Percentiles rank a stretch among this genome's conserved stretches.
Conservation (phyloP, 2,888 invertebrate genomes). For the Alitta virens region DNA sequence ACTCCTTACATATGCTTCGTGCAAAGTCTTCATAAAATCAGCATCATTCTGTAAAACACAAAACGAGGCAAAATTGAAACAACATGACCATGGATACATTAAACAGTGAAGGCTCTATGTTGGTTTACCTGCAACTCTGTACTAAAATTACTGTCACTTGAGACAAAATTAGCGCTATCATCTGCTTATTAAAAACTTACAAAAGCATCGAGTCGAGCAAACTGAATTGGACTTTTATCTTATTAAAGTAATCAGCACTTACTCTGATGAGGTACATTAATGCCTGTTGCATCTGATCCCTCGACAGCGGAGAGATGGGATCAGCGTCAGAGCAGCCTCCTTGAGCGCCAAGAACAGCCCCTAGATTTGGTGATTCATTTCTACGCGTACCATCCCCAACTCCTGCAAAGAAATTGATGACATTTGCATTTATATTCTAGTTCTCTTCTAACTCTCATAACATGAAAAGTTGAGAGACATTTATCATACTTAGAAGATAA, state of each 20-base stretch:
- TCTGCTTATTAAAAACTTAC: no score
- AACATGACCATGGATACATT: no score
- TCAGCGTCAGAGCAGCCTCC: conserved; percentile 42
- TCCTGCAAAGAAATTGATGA: neutral
- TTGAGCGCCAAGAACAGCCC: neutral
- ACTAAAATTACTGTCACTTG: no score
- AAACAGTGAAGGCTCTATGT: no score
- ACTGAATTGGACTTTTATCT: neutral
- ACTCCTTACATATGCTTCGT: conserved; percentile 84
- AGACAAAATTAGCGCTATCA: no score
- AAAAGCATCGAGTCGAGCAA: neutral
- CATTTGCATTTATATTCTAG: neutral
- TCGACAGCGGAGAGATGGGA: conserved; percentile 71
- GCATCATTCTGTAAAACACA: conserved; percentile 73
- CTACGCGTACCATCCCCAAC: neutral
- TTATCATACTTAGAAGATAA: no score
- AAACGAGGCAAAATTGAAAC: conserved; percentile 6
- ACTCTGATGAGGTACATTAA: conserved; percentile 78
- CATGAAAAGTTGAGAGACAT: no score
- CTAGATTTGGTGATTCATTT: neutral
- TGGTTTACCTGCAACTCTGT: no score
- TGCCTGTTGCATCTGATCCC: conserved; percentile 85
- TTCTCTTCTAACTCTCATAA: neutral
- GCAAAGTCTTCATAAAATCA: conserved; percentile 83
- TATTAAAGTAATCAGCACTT: neutral